Percentiles rank a stretch among this genome's conserved stretches.
Evolutionary conservation across 2,888 invertebrate species (phyloP).

Genomic region (Coremacera marginata): DNA sequence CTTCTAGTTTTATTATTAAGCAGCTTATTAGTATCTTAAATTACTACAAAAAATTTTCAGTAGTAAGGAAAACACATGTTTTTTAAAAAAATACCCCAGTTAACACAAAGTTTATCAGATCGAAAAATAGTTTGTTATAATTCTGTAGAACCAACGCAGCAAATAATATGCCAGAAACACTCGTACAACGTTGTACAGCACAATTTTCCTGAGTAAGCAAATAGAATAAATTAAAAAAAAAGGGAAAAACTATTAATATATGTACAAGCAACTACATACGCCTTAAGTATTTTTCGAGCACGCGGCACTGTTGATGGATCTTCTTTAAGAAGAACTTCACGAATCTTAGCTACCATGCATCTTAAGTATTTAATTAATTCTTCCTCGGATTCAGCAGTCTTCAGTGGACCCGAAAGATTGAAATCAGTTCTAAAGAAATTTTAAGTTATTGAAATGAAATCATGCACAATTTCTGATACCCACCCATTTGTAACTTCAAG

Average conservation of each 20-base stretch:
- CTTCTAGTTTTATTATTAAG: too few relatives aligned
- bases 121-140: not conserved
- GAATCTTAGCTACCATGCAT: slow-evolving; percentile 46
- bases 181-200: slow-evolving; percentile 26
- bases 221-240: too few relatives aligned
- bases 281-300: slow-evolving; percentile 46
- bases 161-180: slow-evolving; percentile 11
- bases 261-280: slow-evolving; percentile 47
- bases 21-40: too few relatives aligned
- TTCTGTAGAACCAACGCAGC: slow-evolving; percentile 20
- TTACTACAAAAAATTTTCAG: too few relatives aligned
- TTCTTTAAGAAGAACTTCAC: slow-evolving; percentile 54
- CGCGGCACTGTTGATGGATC: slow-evolving; percentile 49
- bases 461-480: not conserved
- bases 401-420: slow-evolving; percentile 28
- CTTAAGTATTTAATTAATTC: too few relatives aligned
- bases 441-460: too few relatives aligned
- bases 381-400: slow-evolving; percentile 46
- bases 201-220: slow-evolving; percentile 10
- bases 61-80: too few relatives aligned
- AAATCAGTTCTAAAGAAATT: slow-evolving; percentile 54
- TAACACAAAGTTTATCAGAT: too few relatives aligned
- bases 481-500: slow-evolving; percentile 47
- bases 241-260: too few relatives aligned
- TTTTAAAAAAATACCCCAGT: too few relatives aligned